A percentile compares a stretch with the other conserved stretches of the same genome.
Conservation (phyloP, 2,888 invertebrate species). For the Athetis lepigone region DNA sequence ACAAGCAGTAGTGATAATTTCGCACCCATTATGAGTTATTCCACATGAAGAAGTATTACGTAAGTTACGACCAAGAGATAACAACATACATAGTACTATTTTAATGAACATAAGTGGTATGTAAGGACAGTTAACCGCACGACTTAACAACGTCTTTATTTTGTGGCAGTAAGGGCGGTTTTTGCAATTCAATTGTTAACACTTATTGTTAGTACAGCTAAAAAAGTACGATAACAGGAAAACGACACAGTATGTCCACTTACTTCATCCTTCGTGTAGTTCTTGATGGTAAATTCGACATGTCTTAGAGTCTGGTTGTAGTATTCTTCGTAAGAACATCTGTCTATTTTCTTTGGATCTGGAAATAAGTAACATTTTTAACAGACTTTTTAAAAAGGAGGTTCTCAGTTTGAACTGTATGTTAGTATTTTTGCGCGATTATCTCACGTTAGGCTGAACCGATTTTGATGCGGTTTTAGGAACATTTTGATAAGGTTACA, state of each 20-base stretch:
- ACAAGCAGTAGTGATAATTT: slow-evolving; percentile 8
- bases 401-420: too few species aligned
- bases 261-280: slow-evolving; percentile 89
- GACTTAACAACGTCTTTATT: background rate
- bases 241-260: slow-evolving; percentile 39
- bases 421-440: too few species aligned
- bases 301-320: slow-evolving; percentile 92
- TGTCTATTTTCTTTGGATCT: slow-evolving; percentile 90
- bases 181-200: background rate
- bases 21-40: slow-evolving; percentile 25
- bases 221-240: background rate
- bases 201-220: background rate
- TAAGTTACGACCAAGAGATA: slow-evolving; percentile 34
- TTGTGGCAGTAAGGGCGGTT: background rate
- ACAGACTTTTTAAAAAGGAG: background rate
- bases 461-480: too few species aligned
- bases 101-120: slow-evolving; percentile 22
- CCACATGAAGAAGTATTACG: slow-evolving; percentile 13
- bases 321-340: slow-evolving; percentile 95
- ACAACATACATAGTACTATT: slow-evolving; percentile 16
- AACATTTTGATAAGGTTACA: too few species aligned
- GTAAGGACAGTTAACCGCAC: background rate
- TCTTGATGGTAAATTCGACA: slow-evolving; percentile 88
- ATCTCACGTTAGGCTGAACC: too few species aligned
- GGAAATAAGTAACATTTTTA: slow-evolving; percentile 32